Conservation (phyloP, 2,797 vertebrate species). For the Meda fulgida region DNA sequence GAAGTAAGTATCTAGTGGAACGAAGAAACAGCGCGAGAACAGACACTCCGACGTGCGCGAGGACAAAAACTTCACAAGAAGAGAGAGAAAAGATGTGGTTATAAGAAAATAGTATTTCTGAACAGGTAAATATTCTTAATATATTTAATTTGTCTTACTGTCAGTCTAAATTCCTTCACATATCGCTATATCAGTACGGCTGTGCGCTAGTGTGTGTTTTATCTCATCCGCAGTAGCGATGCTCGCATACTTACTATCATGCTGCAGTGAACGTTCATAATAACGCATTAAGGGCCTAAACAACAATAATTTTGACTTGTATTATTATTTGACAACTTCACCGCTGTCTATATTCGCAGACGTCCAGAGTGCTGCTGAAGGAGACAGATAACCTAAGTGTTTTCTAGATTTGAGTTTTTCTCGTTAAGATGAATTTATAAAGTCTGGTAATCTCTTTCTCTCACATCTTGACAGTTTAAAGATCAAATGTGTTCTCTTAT, state of each 20-base stretch:
- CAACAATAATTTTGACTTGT: not conserved
- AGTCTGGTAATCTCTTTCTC: not conserved
- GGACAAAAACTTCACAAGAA: constrained; percentile 51
- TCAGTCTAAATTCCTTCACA: constrained; percentile 21
- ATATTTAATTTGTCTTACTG: not conserved
- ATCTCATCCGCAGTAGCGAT: constrained; percentile 18
- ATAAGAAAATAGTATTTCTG: constrained; percentile 29
- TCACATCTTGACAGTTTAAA: not conserved
- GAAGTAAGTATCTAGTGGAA: constrained; percentile 21
- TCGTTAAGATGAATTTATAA: not conserved
- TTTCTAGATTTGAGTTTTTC: not conserved
- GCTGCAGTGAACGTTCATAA: constrained; percentile 33
- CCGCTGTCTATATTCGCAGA: not conserved
- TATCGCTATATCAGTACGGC: not conserved
- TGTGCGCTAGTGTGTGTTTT: not conserved
- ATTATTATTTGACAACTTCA: not conserved
- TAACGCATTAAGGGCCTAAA: not conserved
- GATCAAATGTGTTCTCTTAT: not conserved
- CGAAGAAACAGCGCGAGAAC: constrained; percentile 16
- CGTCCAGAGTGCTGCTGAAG: not conserved
- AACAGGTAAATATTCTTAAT: constrained; percentile 44
- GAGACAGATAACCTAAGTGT: not conserved
- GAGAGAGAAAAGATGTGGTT: constrained; percentile 24
- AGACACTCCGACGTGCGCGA: constrained; percentile 33
- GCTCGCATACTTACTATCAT: constrained; percentile 30